Evolutionary conservation across 2,113 vertebrate genomes (phyloP), one percentile per base, ranked within the genome.

Genomic region (Nibea albiflora): DNA sequence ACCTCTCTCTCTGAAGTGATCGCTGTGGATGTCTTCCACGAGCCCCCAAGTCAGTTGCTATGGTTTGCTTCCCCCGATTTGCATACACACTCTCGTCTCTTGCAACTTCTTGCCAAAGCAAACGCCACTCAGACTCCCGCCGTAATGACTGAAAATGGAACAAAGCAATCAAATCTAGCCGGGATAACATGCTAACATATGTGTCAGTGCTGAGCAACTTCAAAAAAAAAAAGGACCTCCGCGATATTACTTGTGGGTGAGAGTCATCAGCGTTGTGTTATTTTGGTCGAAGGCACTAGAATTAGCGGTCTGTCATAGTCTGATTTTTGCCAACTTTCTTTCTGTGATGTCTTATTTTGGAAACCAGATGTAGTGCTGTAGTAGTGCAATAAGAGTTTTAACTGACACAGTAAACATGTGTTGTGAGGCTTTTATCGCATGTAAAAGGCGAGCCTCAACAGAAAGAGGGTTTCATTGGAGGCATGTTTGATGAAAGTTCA

Each of bases 271-370:
- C 73, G 72, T 81, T 54, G 61, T 58, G 80, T 62, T 81, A 68
- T 86, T 91, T 77, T 68, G 44, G 81, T 88, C 47, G 67, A 66
- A 82, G 49, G 78, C 78, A 24, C 42, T 70, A 28, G 73, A 88
- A 81, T 90, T 88, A 83, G 62, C 56, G 78, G 68, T 85, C 19
- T 73, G 31, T 78, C 19, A 7, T 12, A 39, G 77, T 46, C 31
- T 42, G 57, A 53, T 31, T 64, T 31, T 53, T 49, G 17, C 52
- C 22, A 58, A 26, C 31, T 42, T 62, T 57, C 58, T 56, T n/a
- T 60, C 72, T 76, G 63, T 78, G 78, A 85, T 77, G 81, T 86
- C 80, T 90, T 83, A 73, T 85, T 90, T 79, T 80, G 86, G 83
- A 77, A 90, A 90, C 76, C 81, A 91, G 86, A 86, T 88, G 84